phyloP scores from a whole-genome alignment of 2,797 vertebrate genomes.

The Smutsia gigantea region DNA sequence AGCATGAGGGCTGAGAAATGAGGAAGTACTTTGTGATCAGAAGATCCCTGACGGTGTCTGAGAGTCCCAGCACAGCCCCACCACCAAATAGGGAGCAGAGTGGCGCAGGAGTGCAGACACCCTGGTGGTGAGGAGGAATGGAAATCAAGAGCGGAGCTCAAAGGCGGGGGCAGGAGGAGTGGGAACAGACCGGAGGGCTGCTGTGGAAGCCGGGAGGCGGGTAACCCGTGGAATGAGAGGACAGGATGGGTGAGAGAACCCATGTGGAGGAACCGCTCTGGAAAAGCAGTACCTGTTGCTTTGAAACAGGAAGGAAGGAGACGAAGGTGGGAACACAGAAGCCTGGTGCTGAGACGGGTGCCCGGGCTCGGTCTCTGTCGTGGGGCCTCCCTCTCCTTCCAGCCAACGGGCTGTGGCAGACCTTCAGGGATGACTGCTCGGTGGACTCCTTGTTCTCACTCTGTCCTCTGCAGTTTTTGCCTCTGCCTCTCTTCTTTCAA shows the following conservation, averaged over 20 bases:
- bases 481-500: not conserved
- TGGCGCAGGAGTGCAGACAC: not conserved
- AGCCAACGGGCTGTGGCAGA: too few relatives aligned
- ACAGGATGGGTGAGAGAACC: not conserved
- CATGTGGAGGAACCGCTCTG: not conserved
- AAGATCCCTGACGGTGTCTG: not conserved
- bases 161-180: not conserved
- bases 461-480: too few relatives aligned
- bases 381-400: too few relatives aligned
- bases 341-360: too few relatives aligned
- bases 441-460: too few relatives aligned
- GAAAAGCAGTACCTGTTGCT: not conserved
- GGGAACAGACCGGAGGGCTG: not conserved
- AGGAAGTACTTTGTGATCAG: not conserved
- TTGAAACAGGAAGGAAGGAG: not conserved
- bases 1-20: not conserved
- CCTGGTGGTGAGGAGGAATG: not conserved
- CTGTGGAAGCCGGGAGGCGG: not conserved
- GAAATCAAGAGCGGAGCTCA: not conserved
- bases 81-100: not conserved
- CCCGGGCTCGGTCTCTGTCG: too few relatives aligned
- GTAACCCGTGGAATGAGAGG: not conserved
- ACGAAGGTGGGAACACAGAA: not conserved
- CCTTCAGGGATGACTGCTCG: too few relatives aligned
- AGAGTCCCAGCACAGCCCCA: not conserved